Evolutionary conservation across 2,888 invertebrate genomes (phyloP).

Genomic region (Rhopalosiphum nymphaeae): DNA sequence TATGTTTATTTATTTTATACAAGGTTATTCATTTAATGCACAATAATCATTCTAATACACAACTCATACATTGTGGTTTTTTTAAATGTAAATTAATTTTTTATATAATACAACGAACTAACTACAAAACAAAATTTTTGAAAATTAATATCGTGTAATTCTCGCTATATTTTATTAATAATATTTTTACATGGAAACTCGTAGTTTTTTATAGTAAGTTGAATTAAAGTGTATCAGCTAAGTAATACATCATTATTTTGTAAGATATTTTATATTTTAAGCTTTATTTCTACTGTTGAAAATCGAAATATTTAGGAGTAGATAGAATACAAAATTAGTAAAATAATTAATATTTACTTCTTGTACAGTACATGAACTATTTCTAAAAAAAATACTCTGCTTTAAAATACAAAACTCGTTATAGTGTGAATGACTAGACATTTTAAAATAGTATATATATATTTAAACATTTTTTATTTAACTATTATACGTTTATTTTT

Average conservation of each 20-base stretch:
- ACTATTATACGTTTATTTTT: background rate
- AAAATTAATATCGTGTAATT: background rate
- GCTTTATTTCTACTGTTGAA: background rate
- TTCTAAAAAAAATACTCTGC: background rate
- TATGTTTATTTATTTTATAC: background rate
- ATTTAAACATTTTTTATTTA: background rate
- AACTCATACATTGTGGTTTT: background rate
- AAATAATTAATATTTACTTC: background rate
- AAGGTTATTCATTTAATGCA: background rate
- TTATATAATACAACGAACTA: background rate
- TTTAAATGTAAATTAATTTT: background rate
- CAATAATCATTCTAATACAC: background rate
- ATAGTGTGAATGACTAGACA: too few relatives aligned
- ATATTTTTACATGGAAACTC: background rate
- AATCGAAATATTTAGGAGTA: background rate
- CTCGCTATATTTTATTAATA: background rate
- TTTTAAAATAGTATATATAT: background rate
- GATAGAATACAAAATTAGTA: background rate
- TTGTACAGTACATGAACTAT: background rate
- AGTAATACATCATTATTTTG: background rate
- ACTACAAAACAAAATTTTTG: background rate
- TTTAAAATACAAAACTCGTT: background rate
- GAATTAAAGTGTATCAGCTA: background rate
- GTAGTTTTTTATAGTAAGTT: background rate
- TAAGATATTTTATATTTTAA: background rate